These are phyloP conservation scores for Brenthis daphne DNA, from an alignment of 2,888 invertebrate genomes.

Conservation along the genomic window DNA sequence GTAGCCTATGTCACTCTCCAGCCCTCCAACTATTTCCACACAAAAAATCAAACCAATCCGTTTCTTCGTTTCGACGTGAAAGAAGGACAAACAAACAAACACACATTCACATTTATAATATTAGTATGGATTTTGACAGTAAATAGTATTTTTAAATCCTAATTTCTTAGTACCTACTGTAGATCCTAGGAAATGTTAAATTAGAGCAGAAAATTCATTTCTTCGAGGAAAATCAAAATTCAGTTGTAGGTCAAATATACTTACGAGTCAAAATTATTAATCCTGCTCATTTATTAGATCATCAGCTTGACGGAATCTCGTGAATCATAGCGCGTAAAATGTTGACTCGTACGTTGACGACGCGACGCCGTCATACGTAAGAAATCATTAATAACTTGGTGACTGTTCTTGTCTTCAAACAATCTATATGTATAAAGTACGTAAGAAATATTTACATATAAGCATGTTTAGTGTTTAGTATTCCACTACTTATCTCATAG, in stretches of 20 bases:
- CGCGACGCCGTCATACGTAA: conserved; percentile 1
- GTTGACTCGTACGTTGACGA: conserved; percentile 22
- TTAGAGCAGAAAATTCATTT: background rate
- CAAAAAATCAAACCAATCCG: too few species aligned
- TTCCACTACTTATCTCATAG: too few species aligned
- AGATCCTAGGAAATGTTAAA: background rate
- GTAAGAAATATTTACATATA: too few species aligned
- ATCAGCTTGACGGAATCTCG: conserved; percentile 44
- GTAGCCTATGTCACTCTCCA: too few species aligned
- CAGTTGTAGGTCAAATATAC: background rate
- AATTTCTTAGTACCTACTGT: too few species aligned
- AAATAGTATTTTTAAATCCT: too few species aligned
- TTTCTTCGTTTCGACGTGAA: too few species aligned
- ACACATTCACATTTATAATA: too few species aligned
- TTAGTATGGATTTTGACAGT: too few species aligned
- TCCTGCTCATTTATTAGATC: conserved; percentile 55
- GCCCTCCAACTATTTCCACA: too few species aligned
- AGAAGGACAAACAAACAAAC: too few species aligned
- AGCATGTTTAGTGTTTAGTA: background rate
- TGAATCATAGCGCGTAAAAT: conserved; percentile 43
- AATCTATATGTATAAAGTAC: background rate
- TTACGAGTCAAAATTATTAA: background rate
- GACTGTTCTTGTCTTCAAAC: background rate
- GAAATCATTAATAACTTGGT: background rate
- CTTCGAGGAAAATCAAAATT: conserved; percentile 1